Conservation (phyloP, 30 jellyfish, hydroid and myxozoan species). For the Chironex yamaguchii region DNA sequence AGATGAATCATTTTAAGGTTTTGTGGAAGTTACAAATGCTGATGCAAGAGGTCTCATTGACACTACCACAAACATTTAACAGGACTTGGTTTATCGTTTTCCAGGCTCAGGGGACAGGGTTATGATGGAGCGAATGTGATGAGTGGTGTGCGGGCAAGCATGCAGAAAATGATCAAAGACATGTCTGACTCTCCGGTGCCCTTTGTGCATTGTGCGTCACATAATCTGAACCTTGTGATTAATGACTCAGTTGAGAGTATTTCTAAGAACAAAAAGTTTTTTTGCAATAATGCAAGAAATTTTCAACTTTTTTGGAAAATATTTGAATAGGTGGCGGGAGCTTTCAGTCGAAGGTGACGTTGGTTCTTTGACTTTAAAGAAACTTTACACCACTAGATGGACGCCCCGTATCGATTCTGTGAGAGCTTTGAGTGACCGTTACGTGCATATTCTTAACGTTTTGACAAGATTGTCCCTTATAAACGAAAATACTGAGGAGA, state of each 20-base stretch:
- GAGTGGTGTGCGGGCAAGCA: background rate
- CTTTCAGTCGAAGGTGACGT: too few species aligned
- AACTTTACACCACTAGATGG: too few species aligned
- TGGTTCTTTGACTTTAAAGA: too few species aligned
- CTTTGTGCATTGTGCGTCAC: background rate
- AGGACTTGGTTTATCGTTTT: background rate
- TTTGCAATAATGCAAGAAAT: background rate
- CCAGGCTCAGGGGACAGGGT: background rate
- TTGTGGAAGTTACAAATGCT: too few species aligned
- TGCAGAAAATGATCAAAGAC: background rate
- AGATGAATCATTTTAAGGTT: too few species aligned
- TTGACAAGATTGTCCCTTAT: too few species aligned
- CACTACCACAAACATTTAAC: background rate
- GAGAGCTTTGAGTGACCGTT: too few species aligned
- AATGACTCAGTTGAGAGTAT: background rate
- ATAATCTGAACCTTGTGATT: background rate
- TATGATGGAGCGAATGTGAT: background rate
- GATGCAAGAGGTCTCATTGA: too few species aligned
- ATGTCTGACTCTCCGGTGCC: background rate
- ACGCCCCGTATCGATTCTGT: too few species aligned
- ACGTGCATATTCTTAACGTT: too few species aligned
- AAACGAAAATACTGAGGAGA: too few species aligned
- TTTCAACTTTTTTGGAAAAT: conserved; percentile 6
- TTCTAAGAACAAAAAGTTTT: background rate
- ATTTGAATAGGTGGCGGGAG: conserved; percentile 25